Evolutionary conservation across 2,888 invertebrate species (phyloP).

Genomic region (Micropterix aruncella): DNA sequence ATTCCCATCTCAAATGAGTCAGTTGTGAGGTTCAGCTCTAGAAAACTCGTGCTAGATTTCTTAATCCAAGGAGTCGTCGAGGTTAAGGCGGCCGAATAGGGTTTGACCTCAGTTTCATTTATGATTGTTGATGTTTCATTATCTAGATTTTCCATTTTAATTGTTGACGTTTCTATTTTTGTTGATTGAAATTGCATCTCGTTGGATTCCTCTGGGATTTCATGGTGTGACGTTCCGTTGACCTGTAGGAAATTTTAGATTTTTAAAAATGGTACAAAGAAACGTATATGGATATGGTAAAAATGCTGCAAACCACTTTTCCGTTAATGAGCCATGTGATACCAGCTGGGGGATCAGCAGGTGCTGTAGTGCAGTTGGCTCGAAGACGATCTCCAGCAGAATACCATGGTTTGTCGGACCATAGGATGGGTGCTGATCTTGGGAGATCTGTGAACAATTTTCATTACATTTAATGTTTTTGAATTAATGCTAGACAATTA

Average conservation of each 20-base stretch:
- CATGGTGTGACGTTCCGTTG: background rate
- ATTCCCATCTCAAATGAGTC: constrained; percentile 29
- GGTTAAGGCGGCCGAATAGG: background rate
- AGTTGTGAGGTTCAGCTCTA: background rate
- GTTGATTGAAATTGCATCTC: no score
- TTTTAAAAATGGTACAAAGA: no score
- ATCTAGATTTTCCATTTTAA: no score
- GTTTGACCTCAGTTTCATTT: no score
- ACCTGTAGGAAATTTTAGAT: background rate
- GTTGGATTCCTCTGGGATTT: no score
- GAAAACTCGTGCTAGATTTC: background rate
- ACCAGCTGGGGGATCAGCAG: constrained; percentile 50
- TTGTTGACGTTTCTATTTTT: no score
- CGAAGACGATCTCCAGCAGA: constrained; percentile 52
- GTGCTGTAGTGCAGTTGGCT: constrained; percentile 55
- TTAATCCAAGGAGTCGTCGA: background rate
- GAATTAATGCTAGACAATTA: no score
- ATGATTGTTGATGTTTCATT: no score
- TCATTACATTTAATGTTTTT: no score
- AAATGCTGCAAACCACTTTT: background rate
- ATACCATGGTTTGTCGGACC: constrained; percentile 51
- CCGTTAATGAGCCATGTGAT: constrained; percentile 58
- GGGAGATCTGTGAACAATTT: constrained; percentile 44
- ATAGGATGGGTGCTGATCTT: constrained; percentile 43
- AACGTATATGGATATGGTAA: no score